Evolutionary conservation across 37 sponge, comb jelly and placozoan genomes (phyloP).

Genomic region (Aphrocallistes beatrix): DNA sequence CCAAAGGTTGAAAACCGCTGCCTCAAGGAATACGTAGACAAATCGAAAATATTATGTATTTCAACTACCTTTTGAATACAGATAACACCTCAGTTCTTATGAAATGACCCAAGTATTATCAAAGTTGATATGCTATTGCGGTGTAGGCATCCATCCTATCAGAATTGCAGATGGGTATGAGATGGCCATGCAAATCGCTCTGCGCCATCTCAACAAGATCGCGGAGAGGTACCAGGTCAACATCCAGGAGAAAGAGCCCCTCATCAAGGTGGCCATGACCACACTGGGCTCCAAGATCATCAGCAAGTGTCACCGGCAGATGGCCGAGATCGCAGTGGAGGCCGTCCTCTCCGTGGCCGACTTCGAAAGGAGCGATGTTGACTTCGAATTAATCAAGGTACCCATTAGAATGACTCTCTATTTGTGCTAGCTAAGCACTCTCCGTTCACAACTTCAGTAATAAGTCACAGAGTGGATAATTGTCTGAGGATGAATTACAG

Average conservation of each 20-base stretch:
- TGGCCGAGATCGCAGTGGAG: constrained; percentile 97
- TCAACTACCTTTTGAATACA: too few species aligned
- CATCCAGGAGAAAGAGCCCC: constrained; percentile 55
- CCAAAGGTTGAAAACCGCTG: too few species aligned
- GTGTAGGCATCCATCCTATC: constrained; percentile 77
- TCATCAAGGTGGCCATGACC: constrained; percentile 88
- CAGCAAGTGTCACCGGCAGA: constrained; percentile 78
- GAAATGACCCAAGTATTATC: not conserved
- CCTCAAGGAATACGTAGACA: too few species aligned
- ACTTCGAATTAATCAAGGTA: constrained; percentile 95
- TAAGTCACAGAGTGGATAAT: too few species aligned
- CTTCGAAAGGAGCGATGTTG: constrained; percentile 78
- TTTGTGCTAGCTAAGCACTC: not conserved
- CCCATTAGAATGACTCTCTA: not conserved
- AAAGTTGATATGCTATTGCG: too few species aligned
- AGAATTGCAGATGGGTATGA: constrained; percentile 94
- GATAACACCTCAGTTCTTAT: too few species aligned
- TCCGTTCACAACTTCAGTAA: too few species aligned
- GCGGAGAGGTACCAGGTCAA: constrained; percentile 65
- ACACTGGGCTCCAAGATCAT: constrained; percentile 94
- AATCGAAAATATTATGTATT: too few species aligned
- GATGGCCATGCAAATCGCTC: constrained; percentile 66
- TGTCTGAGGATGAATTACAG: too few species aligned
- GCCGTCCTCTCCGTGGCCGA: constrained; percentile 91
- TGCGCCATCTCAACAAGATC: constrained; percentile 61